Conservation (phyloP, 2,797 vertebrate species). For the Poeciliopsis infans region DNA sequence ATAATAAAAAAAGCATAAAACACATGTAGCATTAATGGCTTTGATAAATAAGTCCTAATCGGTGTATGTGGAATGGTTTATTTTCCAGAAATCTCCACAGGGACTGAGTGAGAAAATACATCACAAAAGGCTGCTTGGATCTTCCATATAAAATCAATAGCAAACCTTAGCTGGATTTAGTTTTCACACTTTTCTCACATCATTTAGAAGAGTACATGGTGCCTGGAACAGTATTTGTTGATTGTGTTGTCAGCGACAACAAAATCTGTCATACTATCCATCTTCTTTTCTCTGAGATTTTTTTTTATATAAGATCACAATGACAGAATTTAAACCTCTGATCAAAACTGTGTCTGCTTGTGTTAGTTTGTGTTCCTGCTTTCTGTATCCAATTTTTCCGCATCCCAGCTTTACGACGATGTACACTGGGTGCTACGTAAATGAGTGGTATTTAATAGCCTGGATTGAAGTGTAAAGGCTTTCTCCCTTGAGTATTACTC, state of each 20-base stretch:
- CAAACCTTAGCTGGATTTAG: constrained; percentile 99
- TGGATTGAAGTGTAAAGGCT: constrained; percentile 85
- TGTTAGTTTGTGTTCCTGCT: constrained; percentile 77
- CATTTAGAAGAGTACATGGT: constrained; percentile 91
- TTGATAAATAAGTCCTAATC: constrained; percentile 99
- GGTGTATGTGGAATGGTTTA: constrained; percentile 99
- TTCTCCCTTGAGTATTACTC: constrained; percentile 88
- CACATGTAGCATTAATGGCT: constrained; percentile 90
- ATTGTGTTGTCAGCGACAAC: background rate
- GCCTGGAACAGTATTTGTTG: constrained; percentile 75
- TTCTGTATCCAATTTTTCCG: constrained; percentile 59
- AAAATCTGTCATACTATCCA: background rate
- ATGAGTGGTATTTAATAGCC: constrained; percentile 85
- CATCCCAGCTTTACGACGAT: constrained; percentile 66
- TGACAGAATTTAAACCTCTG: background rate
- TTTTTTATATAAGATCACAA: no score
- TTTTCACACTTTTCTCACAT: constrained; percentile 99
- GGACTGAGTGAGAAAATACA: constrained; percentile 97
- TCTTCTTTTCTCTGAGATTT: no score
- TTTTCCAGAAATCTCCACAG: constrained; percentile 91
- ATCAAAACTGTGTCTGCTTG: background rate
- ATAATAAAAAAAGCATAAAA: constrained; percentile 84
- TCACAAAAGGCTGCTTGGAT: constrained; percentile 98
- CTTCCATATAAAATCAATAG: constrained; percentile 99
- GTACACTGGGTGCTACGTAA: constrained; percentile 78